Conservation (phyloP, 64 coral and sea anemone genomes). For the Porites australiensis region DNA sequence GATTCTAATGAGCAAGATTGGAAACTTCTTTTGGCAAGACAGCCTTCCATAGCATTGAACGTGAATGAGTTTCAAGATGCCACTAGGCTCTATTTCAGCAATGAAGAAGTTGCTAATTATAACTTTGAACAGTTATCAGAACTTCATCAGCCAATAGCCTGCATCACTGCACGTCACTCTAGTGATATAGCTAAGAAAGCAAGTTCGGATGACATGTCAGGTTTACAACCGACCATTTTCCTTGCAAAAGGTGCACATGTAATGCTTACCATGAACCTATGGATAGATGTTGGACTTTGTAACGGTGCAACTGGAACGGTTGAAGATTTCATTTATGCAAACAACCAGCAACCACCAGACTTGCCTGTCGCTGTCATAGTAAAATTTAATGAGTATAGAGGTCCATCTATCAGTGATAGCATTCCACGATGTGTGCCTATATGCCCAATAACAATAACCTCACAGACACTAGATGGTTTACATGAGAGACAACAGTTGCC, state of each 20-base stretch:
- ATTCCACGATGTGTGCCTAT: conserved; percentile 7
- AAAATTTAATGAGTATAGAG: conserved; percentile 15
- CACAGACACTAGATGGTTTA: neutral
- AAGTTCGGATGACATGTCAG: conserved; percentile 17
- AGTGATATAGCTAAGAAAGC: conserved; percentile 12
- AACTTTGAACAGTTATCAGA: conserved; percentile 28
- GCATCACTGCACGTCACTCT: conserved; percentile 1
- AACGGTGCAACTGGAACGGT: too few species aligned
- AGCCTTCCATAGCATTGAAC: neutral
- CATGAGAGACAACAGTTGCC: neutral
- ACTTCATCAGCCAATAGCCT: conserved; percentile 43
- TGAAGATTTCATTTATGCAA: neutral
- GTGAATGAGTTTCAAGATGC: too few species aligned
- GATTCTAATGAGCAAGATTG: conserved; percentile 37
- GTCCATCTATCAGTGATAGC: conserved; percentile 19
- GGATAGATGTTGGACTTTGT: conserved; percentile 13
- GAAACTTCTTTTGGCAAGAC: neutral
- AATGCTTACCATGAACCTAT: too few species aligned
- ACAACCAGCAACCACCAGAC: conserved; percentile 19
- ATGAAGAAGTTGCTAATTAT: conserved; percentile 39
- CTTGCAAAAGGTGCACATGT: too few species aligned
- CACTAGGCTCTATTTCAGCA: too few species aligned
- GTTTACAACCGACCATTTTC: conserved; percentile 13
- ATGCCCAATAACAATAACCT: conserved; percentile 16
- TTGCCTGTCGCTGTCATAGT: conserved; percentile 8